phyloP scores from a whole-genome alignment of 2,888 invertebrate species.

The Tipula vernalis region DNA sequence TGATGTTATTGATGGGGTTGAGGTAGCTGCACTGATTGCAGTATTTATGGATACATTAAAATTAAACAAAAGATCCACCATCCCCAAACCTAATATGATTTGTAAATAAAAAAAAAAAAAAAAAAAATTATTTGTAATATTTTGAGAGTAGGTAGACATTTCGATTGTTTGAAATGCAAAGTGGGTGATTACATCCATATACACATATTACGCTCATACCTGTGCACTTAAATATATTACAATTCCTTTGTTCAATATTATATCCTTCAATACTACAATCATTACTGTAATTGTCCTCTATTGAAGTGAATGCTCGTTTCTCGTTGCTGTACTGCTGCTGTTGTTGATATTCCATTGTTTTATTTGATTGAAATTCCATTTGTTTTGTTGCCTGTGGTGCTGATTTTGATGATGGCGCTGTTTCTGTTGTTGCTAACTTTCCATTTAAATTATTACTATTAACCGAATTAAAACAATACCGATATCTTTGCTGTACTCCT shows the following conservation, averaged over 20 bases:
- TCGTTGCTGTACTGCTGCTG: neutral
- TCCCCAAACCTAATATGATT: neutral
- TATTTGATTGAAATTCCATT: conserved; percentile 15
- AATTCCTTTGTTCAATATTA: conserved; percentile 36
- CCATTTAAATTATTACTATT: conserved; percentile 19
- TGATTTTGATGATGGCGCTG: conserved; percentile 20
- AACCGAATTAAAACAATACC: conserved; percentile 31
- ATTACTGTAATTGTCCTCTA: conserved; percentile 20
- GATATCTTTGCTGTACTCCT: conserved; percentile 35
- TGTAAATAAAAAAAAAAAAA: neutral
- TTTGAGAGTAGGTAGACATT: neutral
- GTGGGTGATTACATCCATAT: neutral
- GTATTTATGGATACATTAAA: neutral
- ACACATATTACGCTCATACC: conserved; percentile 23
- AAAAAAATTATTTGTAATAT: neutral
- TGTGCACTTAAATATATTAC: conserved; percentile 34
- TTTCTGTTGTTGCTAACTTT: conserved; percentile 29
- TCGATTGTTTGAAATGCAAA: neutral
- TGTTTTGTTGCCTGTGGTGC: conserved; percentile 13
- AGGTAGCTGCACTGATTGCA: neutral
- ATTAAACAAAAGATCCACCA: neutral
- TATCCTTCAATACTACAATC: conserved; percentile 29
- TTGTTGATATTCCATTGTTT: conserved; percentile 7
- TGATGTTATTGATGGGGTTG: neutral
- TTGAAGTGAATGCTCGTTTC: conserved; percentile 21